Base-by-base conservation (phyloP, 2,113 vertebrate genomes). In the Epinephelus moara region DNA sequence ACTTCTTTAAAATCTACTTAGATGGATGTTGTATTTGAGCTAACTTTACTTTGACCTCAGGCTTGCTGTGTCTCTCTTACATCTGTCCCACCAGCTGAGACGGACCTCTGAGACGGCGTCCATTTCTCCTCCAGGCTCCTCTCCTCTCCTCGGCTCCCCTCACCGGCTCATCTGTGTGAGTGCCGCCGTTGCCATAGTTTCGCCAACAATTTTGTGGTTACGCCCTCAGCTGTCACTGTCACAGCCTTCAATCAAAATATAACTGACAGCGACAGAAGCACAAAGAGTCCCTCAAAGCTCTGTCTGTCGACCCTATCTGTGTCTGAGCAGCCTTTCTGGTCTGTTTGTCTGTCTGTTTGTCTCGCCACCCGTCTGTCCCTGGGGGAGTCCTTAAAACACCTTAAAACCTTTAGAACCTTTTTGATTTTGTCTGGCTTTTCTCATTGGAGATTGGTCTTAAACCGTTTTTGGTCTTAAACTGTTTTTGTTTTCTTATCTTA, bases 111-210 rank as follows among this genome's bases (percentile, higher is more conserved):
- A 99, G 94, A 91, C 92, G 12, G 97, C 97, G 4, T 99, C 98
- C 88, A 96, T 98, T 85, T 98, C 97, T 0, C 96, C 98, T 3
- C 96, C 97, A 0, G 97, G 97, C 75, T 99, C 97, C 89, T 99
- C 98, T 88, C 96, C 92, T 33, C 91, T 93, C 21, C 85, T 98
- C 0, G 97, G 98, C 62, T 99, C 98, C 37, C 98, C 98, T 0
- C 98, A 96, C 90, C 95, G 97, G 0, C 97, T 99, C 84, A 97
- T 98, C 94, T 93, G 85, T 73, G 94, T 94, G 83, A 93, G 91
- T 93, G 70, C 61, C 37, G 1, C 3, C 4, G 13, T 80, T 55
- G 13, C 60, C 53, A 56, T 59, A 53, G 82, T 79, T 64, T 87
- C 25, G 3, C 50, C 37, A 23, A n/a, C 52, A 57, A 21, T 21